These are phyloP conservation scores for Sebastes iracundus DNA, from an alignment of 2,797 vertebrate genomes.

Conservation along the genomic window DNA sequence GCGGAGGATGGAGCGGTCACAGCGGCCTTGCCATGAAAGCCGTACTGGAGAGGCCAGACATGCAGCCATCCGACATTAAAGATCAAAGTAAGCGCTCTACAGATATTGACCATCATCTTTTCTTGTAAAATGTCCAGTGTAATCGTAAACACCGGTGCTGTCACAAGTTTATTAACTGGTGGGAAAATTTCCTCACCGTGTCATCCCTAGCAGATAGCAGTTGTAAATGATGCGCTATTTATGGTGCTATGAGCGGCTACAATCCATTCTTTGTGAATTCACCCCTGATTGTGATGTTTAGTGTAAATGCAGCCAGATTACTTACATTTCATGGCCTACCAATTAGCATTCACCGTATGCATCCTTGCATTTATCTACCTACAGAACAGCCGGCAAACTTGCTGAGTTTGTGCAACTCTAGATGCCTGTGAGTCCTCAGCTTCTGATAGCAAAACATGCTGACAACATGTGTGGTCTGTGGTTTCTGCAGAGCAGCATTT, in stretches of 20 bases:
- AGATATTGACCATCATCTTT: no score
- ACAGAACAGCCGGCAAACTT: constrained; percentile 9
- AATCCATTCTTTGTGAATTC: background rate
- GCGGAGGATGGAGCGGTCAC: no score
- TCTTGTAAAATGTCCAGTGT: no score
- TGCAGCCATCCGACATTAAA: no score
- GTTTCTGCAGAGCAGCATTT: constrained; percentile 15
- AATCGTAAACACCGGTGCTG: no score
- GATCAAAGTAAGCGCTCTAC: no score
- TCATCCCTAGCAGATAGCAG: no score
- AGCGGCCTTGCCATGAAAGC: no score
- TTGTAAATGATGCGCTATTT: no score
- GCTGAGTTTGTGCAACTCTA: constrained; percentile 30
- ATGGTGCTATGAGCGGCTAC: background rate
- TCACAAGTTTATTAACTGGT: no score
- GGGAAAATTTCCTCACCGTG: no score
- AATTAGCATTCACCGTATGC: background rate
- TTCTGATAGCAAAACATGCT: background rate
- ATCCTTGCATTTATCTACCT: background rate
- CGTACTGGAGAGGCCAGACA: no score
- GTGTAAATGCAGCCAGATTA: background rate
- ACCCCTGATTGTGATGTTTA: background rate
- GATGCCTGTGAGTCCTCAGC: constrained; percentile 1
- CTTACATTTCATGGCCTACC: background rate
- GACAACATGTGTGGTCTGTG: constrained; percentile 11